phyloP scores from a whole-genome alignment of 2,113 vertebrate genomes.

The Centropus unirufus region DNA sequence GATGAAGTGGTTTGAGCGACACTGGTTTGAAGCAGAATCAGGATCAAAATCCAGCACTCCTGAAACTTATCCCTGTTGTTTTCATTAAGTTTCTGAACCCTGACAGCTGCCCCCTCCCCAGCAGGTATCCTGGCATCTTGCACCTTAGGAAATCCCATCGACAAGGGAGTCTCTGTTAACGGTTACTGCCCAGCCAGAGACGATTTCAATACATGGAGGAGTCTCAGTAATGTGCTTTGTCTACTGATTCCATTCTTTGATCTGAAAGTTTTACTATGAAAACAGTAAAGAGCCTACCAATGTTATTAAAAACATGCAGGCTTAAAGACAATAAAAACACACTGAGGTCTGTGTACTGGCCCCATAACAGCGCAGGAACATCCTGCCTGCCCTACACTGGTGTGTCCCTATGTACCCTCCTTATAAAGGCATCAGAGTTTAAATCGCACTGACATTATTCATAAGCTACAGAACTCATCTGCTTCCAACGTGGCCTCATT shows the following conservation, averaged over 20 bases:
- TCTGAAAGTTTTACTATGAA: background rate
- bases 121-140: background rate
- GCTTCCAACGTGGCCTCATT: background rate
- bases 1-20: background rate
- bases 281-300: background rate
- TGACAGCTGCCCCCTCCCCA: background rate
- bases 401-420: background rate
- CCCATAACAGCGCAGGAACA: background rate
- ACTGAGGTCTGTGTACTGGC: background rate
- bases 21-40: background rate
- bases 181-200: background rate
- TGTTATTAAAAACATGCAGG: background rate
- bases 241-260: background rate
- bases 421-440: background rate
- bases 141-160: background rate
- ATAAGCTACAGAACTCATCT: constrained; percentile 4
- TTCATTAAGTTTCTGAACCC: background rate
- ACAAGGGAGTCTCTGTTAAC: background rate
- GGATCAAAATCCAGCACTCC: background rate
- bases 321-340: background rate
- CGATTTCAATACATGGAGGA: background rate
- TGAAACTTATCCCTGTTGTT: background rate
- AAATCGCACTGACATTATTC: background rate
- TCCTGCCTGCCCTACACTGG: background rate
- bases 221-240: background rate